phyloP scores from a whole-genome alignment of 2,113 vertebrate species.

The Pipra filicauda region DNA sequence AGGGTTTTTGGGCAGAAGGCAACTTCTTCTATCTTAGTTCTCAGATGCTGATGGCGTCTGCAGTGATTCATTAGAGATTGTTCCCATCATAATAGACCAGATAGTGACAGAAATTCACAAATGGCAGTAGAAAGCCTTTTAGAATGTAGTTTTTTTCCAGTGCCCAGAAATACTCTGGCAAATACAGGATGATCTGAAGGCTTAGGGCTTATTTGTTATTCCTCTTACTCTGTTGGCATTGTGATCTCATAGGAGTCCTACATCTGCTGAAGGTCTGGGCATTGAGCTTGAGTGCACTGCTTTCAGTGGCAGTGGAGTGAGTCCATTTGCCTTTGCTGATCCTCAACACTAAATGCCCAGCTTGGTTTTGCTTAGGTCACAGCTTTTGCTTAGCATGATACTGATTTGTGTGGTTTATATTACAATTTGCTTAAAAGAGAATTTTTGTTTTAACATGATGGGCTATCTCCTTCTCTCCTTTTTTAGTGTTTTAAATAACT shows the following conservation, averaged over 20 bases:
- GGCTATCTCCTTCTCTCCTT: neutral
- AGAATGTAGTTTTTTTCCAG: neutral
- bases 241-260: neutral
- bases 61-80: neutral
- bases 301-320: neutral
- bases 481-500: slow-evolving; percentile 8
- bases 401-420: neutral
- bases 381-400: neutral
- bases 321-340: neutral
- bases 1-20: neutral
- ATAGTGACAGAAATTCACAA: neutral
- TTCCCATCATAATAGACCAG: neutral
- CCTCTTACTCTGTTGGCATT: neutral
- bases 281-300: neutral
- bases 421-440: neutral
- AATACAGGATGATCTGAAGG: neutral
- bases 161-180: neutral
- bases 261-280: neutral
- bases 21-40: neutral
- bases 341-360: neutral
- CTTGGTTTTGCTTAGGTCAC: neutral
- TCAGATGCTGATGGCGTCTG: neutral
- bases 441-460: neutral
- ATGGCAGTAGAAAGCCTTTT: neutral
- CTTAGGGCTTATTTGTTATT: neutral